phyloP scores from a whole-genome alignment of 1,140 invertebrate genomes.

The Dryas iulia region DNA sequence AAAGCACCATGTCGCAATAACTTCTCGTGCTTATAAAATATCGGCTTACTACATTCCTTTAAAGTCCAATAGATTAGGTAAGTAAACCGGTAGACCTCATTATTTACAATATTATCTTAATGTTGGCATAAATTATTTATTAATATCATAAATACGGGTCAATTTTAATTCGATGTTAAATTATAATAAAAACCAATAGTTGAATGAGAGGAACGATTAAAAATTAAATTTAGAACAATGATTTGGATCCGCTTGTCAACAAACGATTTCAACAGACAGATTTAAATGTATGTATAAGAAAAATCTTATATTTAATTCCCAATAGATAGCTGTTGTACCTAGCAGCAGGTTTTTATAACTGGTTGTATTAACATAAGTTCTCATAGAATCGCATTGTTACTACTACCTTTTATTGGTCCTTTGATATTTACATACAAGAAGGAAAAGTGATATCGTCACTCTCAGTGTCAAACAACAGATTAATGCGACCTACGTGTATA shows the following conservation, averaged over 20 bases:
- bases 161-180: not conserved
- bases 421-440: constrained; percentile 22
- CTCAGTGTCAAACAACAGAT: not conserved
- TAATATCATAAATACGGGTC: constrained; percentile 16
- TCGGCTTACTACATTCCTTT: constrained; percentile 16
- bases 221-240: not conserved
- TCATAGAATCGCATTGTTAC: constrained; percentile 24
- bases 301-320: not conserved
- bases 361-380: constrained; percentile 35
- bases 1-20: constrained; percentile 20
- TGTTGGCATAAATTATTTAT: constrained; percentile 17
- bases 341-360: constrained; percentile 33
- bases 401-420: constrained; percentile 12
- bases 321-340: constrained; percentile 18
- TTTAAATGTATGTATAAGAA: not conserved
- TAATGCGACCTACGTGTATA: not conserved
- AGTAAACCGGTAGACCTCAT: constrained; percentile 26
- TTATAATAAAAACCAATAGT: constrained; percentile 11
- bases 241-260: not conserved
- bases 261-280: not conserved
- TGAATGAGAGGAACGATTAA: constrained; percentile 1
- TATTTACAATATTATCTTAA: constrained; percentile 18
- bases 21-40: constrained; percentile 22
- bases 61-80: constrained; percentile 18
- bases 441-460: constrained; percentile 26